These are phyloP conservation scores for Drosophila tropicalis DNA, from an alignment of 1,140 invertebrate species.

Conservation along the genomic window DNA sequence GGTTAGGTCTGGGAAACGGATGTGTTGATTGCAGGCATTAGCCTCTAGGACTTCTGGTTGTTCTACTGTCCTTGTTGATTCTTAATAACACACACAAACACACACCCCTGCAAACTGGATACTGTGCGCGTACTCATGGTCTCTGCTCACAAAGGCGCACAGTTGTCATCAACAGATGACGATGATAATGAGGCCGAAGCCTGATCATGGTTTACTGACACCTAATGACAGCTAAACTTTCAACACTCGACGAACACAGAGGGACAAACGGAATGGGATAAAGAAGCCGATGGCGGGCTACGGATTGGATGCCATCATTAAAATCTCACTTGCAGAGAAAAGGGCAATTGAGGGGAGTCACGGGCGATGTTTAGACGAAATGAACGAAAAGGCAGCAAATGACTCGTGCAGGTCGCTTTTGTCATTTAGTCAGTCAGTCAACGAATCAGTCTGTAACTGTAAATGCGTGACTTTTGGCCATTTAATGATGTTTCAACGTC, in stretches of 20 bases:
- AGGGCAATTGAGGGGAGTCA: background rate
- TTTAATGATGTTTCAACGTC: slow-evolving; percentile 78
- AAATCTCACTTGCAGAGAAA: slow-evolving; percentile 8
- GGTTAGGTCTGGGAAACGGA: slow-evolving; percentile 65
- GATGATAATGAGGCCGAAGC: slow-evolving; percentile 31
- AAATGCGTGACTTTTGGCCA: slow-evolving; percentile 80
- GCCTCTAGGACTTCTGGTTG: slow-evolving; percentile 32
- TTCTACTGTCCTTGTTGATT: slow-evolving; percentile 44
- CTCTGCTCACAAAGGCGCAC: slow-evolving; percentile 29
- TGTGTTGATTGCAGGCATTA: slow-evolving; percentile 63
- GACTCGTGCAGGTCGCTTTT: slow-evolving; percentile 69
- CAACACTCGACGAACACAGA: slow-evolving; percentile 60
- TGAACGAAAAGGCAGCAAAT: slow-evolving; percentile 39
- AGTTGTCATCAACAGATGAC: slow-evolving; percentile 61
- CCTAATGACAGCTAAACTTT: slow-evolving; percentile 78
- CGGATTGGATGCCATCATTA: slow-evolving; percentile 25
- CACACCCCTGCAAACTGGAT: slow-evolving; percentile 35
- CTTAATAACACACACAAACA: slow-evolving; percentile 17
- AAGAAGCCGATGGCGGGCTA: background rate
- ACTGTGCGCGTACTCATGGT: slow-evolving; percentile 9
- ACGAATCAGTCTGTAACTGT: slow-evolving; percentile 42
- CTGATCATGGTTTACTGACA: slow-evolving; percentile 76
- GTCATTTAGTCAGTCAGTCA: slow-evolving; percentile 29
- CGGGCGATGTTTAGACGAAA: background rate
- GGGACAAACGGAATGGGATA: background rate